Evolutionary conservation across 2,797 vertebrate genomes (phyloP).

Genomic region (Monodelphis domestica): DNA sequence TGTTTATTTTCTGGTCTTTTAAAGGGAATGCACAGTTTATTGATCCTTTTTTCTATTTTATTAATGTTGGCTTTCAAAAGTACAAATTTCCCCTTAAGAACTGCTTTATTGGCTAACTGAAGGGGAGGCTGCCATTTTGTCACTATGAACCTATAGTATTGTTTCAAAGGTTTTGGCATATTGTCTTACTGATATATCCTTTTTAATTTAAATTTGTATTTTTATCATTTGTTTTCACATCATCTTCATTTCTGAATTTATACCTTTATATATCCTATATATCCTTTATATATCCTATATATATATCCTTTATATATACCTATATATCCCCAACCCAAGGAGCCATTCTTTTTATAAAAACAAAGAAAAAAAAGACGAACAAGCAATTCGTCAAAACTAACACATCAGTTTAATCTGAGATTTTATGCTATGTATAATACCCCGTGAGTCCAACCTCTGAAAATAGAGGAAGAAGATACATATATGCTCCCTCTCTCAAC

Average conservation of each 20-base stretch:
- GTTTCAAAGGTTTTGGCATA: neutral
- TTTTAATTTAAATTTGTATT: neutral
- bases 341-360: neutral
- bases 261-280: no score
- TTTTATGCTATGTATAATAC: neutral
- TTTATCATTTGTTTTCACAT: neutral
- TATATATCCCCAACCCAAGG: neutral
- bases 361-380: neutral
- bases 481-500: neutral
- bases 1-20: neutral
- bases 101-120: neutral
- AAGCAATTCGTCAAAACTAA: neutral
- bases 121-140: neutral
- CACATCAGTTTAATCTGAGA: neutral
- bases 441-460: neutral
- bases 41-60: neutral
- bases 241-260: neutral
- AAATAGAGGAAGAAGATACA: neutral
- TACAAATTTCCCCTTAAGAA: neutral
- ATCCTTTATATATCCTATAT: no score
- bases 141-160: neutral
- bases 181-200: neutral
- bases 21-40: neutral
- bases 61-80: neutral
- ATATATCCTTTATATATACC: no score